Conservation (phyloP, 2,113 vertebrate genomes). For the human region DNA sequence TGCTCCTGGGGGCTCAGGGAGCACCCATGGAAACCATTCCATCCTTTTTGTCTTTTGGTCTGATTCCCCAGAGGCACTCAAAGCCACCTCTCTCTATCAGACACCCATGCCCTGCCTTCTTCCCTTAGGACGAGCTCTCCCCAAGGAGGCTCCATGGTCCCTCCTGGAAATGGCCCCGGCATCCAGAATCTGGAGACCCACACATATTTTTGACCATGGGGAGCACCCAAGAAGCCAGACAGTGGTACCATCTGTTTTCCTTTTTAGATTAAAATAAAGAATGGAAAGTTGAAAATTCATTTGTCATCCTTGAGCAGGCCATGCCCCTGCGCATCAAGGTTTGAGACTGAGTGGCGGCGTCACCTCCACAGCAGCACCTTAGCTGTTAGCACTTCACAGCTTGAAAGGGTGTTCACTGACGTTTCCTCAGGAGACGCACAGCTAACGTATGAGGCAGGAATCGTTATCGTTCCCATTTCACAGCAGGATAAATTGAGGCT, state of each 20-base stretch:
- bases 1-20: background rate
- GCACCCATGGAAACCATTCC: too few relatives aligned
- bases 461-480: background rate
- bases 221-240: background rate
- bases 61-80: background rate
- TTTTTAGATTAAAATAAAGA: background rate
- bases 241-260: background rate
- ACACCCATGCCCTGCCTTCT: background rate
- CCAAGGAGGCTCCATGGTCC: too few relatives aligned
- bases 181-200: background rate
- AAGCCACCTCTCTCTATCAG: background rate
- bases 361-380: accelerated
- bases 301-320: background rate
- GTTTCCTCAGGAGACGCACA: background rate
- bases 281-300: background rate
- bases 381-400: background rate
- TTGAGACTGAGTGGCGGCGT: background rate
- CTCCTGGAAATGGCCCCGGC: background rate
- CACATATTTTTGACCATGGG: accelerated
- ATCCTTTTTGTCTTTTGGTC: background rate
- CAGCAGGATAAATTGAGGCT: background rate
- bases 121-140: background rate
- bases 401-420: too few relatives aligned
- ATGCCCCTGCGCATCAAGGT: background rate
- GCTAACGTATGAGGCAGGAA: background rate